phyloP scores from a whole-genome alignment of 2,113 vertebrate species.

The Solea solea region DNA sequence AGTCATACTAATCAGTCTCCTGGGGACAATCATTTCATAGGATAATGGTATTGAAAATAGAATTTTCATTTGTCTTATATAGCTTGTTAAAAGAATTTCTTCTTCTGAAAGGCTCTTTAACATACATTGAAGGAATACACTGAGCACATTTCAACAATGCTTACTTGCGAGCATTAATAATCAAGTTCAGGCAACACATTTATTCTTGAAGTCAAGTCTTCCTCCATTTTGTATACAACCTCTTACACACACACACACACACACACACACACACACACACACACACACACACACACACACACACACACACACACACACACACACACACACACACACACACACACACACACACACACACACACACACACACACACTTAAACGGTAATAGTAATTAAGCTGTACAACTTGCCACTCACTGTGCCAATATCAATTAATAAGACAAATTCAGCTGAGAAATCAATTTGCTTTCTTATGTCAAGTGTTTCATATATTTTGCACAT shows the following conservation, averaged over 20 bases:
- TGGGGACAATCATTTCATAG: conserved; percentile 10
- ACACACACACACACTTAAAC: background rate
- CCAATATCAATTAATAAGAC: conserved; percentile 61
- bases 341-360: too few relatives aligned
- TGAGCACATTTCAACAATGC: too few relatives aligned
- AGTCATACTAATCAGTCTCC: conserved; percentile 32
- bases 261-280: background rate
- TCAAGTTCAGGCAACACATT: conserved; percentile 39
- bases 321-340: background rate
- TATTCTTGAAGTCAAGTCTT: conserved; percentile 24
- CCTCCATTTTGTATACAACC: conserved; percentile 39
- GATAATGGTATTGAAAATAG: conserved; percentile 24
- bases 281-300: background rate
- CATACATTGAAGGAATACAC: too few relatives aligned
- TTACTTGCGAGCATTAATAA: too few relatives aligned
- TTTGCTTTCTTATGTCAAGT: conserved; percentile 39
- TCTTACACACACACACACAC: too few relatives aligned
- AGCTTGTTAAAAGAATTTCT: background rate
- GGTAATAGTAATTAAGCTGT: conserved; percentile 52
- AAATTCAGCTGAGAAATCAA: conserved; percentile 55
- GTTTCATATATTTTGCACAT: conserved; percentile 49
- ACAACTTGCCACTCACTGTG: conserved; percentile 47
- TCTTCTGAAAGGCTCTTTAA: background rate
- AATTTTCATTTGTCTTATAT: background rate
- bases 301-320: background rate